A percentile compares a stretch with the other conserved stretches of the same genome.
Conservation (phyloP, 2,113 vertebrate genomes). For the Alces alces region DNA sequence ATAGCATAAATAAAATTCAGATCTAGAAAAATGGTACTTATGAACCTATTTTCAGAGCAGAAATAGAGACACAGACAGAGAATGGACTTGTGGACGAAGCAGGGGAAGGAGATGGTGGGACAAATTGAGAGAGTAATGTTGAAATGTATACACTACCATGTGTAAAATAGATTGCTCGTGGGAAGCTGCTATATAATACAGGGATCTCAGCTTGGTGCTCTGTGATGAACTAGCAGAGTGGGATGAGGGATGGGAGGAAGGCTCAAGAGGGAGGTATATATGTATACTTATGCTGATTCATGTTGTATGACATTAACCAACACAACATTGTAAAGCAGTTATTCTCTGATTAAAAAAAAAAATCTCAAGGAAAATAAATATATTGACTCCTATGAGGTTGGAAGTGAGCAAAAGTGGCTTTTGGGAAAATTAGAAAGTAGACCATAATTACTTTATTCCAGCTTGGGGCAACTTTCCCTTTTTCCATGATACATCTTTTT, state of each 20-base stretch:
- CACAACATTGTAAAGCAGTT: neutral
- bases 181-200: neutral
- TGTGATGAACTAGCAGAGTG: neutral
- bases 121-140: neutral
- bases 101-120: neutral
- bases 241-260: neutral
- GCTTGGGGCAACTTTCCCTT: neutral
- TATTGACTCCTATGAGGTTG: conserved; percentile 75
- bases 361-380: conserved; percentile 83
- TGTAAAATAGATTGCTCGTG: neutral
- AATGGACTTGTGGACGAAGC: neutral
- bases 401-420: conserved; percentile 27
- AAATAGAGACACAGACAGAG: neutral
- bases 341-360: neutral
- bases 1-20: conserved; percentile 78
- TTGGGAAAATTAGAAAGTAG: neutral
- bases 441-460: neutral
- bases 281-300: neutral
- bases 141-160: neutral
- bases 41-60: neutral
- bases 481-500: neutral
- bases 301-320: neutral
- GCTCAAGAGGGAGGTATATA: neutral
- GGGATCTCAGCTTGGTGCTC: neutral
- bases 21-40: neutral